Percentiles rank a stretch among this genome's conserved stretches.
These are phyloP conservation scores for Porites lutea DNA, from an alignment of 64 coral and sea anemone species.

Conservation along the genomic window DNA sequence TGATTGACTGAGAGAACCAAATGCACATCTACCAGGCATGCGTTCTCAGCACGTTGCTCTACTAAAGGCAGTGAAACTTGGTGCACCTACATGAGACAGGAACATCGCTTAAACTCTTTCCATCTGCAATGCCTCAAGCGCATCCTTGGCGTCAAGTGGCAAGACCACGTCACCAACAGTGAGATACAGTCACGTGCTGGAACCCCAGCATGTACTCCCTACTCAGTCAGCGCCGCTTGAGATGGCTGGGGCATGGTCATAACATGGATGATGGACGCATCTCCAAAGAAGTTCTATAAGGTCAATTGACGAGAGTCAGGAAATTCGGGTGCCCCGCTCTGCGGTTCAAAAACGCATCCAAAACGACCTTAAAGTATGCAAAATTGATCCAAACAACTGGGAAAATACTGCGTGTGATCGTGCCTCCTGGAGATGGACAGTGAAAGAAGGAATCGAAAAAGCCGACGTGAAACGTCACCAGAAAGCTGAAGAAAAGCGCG, in stretches of 20 bases:
- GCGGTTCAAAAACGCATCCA: too few species aligned
- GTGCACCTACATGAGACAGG: not conserved
- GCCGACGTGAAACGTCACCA: too few species aligned
- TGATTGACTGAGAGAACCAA: too few species aligned
- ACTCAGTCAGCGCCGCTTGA: not conserved
- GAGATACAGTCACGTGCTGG: not conserved
- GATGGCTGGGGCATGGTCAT: conserved; percentile 21
- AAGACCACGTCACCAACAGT: not conserved
- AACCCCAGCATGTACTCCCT: not conserved
- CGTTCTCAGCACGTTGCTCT: conserved; percentile 28
- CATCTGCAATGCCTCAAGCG: not conserved
- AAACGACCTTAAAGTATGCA: too few species aligned
- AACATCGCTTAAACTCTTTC: not conserved
- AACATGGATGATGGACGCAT: not conserved
- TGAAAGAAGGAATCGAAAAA: too few species aligned
- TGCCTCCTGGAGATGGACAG: too few species aligned
- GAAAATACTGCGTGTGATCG: too few species aligned
- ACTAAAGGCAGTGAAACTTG: not conserved
- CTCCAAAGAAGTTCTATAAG: conserved; percentile 5
- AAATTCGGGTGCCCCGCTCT: too few species aligned
- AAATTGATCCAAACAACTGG: too few species aligned
- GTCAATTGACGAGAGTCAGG: not conserved
- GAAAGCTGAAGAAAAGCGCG: too few species aligned
- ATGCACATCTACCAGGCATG: not conserved
- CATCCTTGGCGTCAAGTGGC: not conserved